Evolutionary conservation across 2,797 vertebrate species (phyloP), one percentile per base, ranked within the genome.

Genomic region (Podarcis siculus): DNA sequence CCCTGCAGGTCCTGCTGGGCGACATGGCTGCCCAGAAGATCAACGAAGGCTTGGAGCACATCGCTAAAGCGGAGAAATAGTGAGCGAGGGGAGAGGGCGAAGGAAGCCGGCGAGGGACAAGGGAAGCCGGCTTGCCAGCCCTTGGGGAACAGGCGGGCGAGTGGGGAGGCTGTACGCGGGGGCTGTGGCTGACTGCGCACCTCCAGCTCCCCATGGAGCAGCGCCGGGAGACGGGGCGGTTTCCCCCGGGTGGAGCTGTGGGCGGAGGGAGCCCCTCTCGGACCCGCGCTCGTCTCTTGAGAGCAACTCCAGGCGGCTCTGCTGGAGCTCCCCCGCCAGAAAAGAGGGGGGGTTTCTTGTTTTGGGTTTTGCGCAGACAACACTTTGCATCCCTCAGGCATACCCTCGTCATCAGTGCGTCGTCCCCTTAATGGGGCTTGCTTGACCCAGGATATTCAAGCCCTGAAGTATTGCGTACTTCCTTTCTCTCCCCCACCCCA

Each of bases 21-120:
- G 90, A 84, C 19, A 99, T 99, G 99, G 98, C 98, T 42, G 98
- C 99, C 19, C 98, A 99, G 97, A 99, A 99, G 96, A 99, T 99
- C 89, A 99, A 99, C 94, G 99, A 99, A 92, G 99, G 98, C 2
- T 97, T 99, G 10, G 99, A 99, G 89, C 99, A 99, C 91, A 98
- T 99, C 80, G 98, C 98, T 0, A 99, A 99, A 92, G 99, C 98
- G 1, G 99, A 99, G 93, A 99, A 99, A 98, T 98, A 98, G 99
- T 99, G 82, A 96, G 96, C 58, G n/a, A 3, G 13, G 17, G 21
- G 13, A 4, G 35, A 1, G 8, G 32, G 37, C 10, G 72, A 35
- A 35, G 17, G 9, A 61, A 23, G 19, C 1, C 15, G 35, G 42
- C 21, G 37, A 17, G 35, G n/a, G 30, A 45, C 37, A 12, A 5